Evolutionary conservation across 1,140 invertebrate genomes (phyloP), one percentile per base, ranked within the genome.

Genomic region (Probaryconus sp.): DNA sequence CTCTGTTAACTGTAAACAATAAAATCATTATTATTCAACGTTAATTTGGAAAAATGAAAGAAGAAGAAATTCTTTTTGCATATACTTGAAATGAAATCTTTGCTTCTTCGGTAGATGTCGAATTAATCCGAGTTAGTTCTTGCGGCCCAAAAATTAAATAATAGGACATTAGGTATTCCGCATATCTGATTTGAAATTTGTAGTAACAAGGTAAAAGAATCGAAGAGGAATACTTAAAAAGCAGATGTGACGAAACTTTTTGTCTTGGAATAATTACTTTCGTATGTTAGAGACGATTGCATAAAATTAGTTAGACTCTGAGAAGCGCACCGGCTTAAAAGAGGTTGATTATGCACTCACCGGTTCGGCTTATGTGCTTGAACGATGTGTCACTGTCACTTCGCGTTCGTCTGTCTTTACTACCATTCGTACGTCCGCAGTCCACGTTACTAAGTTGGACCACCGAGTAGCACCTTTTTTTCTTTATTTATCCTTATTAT

Each of bases 371-470:
- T 71, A 68, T 68, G 69, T 13, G 64, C 48, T 56, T 43, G 50
- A 60, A 61, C 67, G 53, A 81, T 83, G 79, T 74, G 72, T 83
- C 80, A 83, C 81, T 83, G 80, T 82, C 78, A 79, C 75, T 80
- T 76, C 48, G 75, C 65, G 43, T 67, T 68, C 60, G 51, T 58
- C 74, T 60, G 69, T 75, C 63, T 58, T 72, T 68, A 68, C 63
- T 56, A 63, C 63, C 51, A 60, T 78, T 76, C 56, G 65, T 71
- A 64, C 42, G 68, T 81, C 40, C 30, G 43, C 58, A 42, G 17
- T 35, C 40, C 45, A 51, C 40, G 47, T 45, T 63, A 65, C 55
- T 47, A 60, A 24, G 55, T 43, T 42, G 58, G 68, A 75, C 76
- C 76, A 78, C 72, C 76, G 60, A 76, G 76, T 58, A 45, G 63